phyloP scores from a whole-genome alignment of 37 sponge, comb jelly and placozoan species.

The Aplysina aerophoba region DNA sequence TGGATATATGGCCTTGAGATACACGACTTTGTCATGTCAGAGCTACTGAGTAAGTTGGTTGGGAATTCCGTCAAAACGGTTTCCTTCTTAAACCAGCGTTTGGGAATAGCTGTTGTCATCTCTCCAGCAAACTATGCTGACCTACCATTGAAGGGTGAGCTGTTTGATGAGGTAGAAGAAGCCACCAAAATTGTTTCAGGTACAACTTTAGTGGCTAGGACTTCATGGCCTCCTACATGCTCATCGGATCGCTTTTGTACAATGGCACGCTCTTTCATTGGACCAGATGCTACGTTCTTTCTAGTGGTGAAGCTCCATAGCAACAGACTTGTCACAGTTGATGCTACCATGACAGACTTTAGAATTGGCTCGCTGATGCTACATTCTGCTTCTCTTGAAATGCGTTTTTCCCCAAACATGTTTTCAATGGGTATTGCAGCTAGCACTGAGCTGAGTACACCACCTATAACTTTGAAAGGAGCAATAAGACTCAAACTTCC shows the following conservation, averaged over 20 bases:
- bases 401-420: neutral
- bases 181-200: neutral
- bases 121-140: neutral
- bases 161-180: neutral
- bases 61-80: conserved; percentile 1
- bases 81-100: conserved; percentile 16
- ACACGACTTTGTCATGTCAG: neutral
- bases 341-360: conserved; percentile 3
- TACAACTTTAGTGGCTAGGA: neutral
- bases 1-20: conserved; percentile 27
- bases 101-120: conserved; percentile 18
- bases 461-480: conserved; percentile 15
- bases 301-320: neutral
- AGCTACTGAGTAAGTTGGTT: neutral
- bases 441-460: conserved; percentile 1
- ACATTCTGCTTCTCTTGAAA: conserved; percentile 24
- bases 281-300: conserved; percentile 15
- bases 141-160: neutral
- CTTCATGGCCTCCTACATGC: conserved; percentile 15
- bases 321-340: neutral
- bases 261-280: conserved; percentile 15
- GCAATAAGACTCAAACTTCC: neutral
- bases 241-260: conserved; percentile 28
- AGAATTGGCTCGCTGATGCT: conserved; percentile 2
- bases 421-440: conserved; percentile 31